phyloP scores from a whole-genome alignment of 2,888 invertebrate genomes.

The Watsonalla binaria region DNA sequence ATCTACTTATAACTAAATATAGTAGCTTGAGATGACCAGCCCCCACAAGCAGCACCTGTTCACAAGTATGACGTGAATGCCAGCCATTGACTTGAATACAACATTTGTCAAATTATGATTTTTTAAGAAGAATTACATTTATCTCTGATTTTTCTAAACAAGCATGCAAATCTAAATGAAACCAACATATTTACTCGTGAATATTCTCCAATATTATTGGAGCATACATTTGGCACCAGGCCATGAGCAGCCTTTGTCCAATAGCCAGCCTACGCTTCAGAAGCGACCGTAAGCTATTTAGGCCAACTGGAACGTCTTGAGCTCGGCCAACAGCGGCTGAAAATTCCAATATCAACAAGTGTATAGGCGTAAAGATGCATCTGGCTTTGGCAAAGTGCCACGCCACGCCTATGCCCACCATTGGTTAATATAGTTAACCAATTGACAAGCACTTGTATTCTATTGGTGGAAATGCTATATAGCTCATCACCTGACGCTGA shows the following conservation, averaged over 20 bases:
- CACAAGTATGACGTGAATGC: too few species aligned
- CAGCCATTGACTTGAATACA: too few species aligned
- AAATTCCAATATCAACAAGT: slow-evolving; percentile 59
- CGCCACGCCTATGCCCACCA: slow-evolving; percentile 74
- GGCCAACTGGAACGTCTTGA: neutral
- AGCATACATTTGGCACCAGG: neutral
- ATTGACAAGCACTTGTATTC: slow-evolving; percentile 68
- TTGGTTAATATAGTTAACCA: slow-evolving; percentile 77
- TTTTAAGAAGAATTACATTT: too few species aligned
- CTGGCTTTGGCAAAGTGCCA: slow-evolving; percentile 68
- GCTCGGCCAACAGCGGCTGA: slow-evolving; percentile 21
- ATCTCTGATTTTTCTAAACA: too few species aligned
- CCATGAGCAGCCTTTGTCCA: neutral
- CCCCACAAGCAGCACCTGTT: too few species aligned
- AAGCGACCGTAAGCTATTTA: neutral
- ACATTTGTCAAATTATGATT: too few species aligned
- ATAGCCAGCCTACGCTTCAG: neutral
- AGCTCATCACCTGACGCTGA: slow-evolving; percentile 45
- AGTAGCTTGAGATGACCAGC: too few species aligned
- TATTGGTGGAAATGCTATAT: slow-evolving; percentile 59
- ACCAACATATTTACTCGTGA: neutral
- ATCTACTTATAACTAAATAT: too few species aligned
- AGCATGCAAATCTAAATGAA: neutral
- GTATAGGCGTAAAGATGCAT: slow-evolving; percentile 48
- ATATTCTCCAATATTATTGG: neutral